phyloP scores from a whole-genome alignment of 2,888 invertebrate species.

The Dryobota labecula region DNA sequence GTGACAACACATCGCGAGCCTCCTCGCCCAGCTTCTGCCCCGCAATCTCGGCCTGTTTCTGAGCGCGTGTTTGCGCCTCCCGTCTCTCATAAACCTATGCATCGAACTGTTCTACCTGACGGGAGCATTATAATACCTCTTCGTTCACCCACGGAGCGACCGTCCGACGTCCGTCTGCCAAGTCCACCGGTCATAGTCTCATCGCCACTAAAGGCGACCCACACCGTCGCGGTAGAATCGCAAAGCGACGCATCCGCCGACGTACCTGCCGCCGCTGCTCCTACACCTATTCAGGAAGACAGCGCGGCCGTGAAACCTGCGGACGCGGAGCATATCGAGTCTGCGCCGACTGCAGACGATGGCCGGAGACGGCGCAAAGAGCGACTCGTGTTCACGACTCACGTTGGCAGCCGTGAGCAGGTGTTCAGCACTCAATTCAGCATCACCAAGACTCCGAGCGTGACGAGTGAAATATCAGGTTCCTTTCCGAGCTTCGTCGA shows the following conservation, averaged over 20 bases:
- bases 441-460: constrained; percentile 92
- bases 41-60: constrained; percentile 65
- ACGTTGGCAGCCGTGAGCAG: constrained; percentile 93
- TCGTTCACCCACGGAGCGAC: constrained; percentile 85
- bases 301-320: neutral
- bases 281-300: constrained; percentile 1
- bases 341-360: constrained; percentile 47
- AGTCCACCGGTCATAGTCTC: constrained; percentile 33
- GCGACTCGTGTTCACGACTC: constrained; percentile 92
- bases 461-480: constrained; percentile 91
- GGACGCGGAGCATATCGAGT: constrained; percentile 31
- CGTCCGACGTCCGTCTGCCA: constrained; percentile 56
- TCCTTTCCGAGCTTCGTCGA: constrained; percentile 86
- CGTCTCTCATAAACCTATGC: constrained; percentile 79
- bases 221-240: constrained; percentile 24
- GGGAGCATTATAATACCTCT: constrained; percentile 91
- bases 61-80: constrained; percentile 76
- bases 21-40: constrained; percentile 71
- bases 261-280: neutral
- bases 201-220: constrained; percentile 4
- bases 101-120: constrained; percentile 87
- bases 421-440: constrained; percentile 92
- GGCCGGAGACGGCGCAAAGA: constrained; percentile 75
- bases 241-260: constrained; percentile 1
- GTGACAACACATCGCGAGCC: constrained; percentile 63